These are phyloP conservation scores for Aulostomus chinensis DNA, from an alignment of 2,797 vertebrate species.

Conservation along the genomic window DNA sequence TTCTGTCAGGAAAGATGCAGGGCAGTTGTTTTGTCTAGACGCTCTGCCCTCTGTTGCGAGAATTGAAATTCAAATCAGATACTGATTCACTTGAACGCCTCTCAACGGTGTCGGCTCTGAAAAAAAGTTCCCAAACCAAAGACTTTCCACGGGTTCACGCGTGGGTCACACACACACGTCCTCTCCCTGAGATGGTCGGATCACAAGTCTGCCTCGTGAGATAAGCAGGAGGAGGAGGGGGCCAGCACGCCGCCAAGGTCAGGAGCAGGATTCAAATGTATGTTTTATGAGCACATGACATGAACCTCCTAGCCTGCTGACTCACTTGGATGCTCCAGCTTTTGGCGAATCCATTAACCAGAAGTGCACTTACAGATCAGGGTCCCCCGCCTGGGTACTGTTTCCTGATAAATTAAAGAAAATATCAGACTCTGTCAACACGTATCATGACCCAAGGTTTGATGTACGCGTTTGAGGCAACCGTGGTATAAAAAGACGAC, in stretches of 20 bases:
- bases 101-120: conserved; percentile 11
- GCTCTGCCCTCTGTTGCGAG: conserved; percentile 27
- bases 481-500: no score
- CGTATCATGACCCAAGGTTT: no score
- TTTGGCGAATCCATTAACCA: no score
- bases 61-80: conserved; percentile 62
- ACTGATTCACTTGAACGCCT: conserved; percentile 44
- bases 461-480: no score
- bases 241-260: conserved; percentile 7
- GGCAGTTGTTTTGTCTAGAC: conserved; percentile 38
- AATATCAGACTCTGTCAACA: no score
- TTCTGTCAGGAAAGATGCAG: conserved; percentile 4
- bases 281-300: conserved; percentile 8
- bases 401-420: no score
- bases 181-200: conserved; percentile 24
- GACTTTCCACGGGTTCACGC: conserved; percentile 30
- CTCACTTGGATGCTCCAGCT: conserved; percentile 1
- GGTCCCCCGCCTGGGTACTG: no score
- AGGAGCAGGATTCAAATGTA: conserved; percentile 6
- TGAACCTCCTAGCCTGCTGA: not conserved
- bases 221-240: conserved; percentile 6
- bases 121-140: conserved; percentile 19
- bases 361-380: no score
- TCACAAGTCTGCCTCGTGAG: conserved; percentile 14
- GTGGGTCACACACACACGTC: conserved; percentile 21